These are phyloP conservation scores for Lasioglossum calceatum DNA, from an alignment of 2,888 invertebrate species.

Conservation along the genomic window DNA sequence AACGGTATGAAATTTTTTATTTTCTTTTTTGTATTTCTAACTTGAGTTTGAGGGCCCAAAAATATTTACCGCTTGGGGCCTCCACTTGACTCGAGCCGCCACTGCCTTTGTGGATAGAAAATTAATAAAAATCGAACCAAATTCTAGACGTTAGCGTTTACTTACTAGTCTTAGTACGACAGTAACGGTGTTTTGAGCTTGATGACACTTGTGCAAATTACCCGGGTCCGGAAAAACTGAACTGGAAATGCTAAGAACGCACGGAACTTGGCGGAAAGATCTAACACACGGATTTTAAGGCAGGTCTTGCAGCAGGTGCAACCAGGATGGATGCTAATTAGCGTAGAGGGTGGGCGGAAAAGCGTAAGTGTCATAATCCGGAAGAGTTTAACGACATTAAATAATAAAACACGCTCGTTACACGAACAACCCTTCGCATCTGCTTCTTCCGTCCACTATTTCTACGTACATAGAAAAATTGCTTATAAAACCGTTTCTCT, in stretches of 20 bases:
- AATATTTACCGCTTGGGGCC: too few species aligned
- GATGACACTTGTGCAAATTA: conserved; percentile 29
- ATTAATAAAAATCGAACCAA: too few species aligned
- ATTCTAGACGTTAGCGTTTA: too few species aligned
- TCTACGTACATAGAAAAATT: conserved; percentile 22
- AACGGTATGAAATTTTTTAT: too few species aligned
- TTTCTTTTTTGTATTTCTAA: too few species aligned
- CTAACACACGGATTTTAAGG: conserved; percentile 26
- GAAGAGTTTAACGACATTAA: conserved; percentile 68
- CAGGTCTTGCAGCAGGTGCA: conserved; percentile 32
- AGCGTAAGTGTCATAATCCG: conserved; percentile 66
- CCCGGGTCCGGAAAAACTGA: conserved; percentile 1
- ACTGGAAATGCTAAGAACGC: conserved; percentile 40
- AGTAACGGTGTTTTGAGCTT: too few species aligned
- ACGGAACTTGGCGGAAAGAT: background rate
- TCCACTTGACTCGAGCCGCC: too few species aligned
- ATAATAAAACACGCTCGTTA: conserved; percentile 69
- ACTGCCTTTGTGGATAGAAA: too few species aligned
- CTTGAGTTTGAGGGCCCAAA: too few species aligned
- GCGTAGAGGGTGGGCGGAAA: conserved; percentile 33
- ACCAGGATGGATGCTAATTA: conserved; percentile 63
- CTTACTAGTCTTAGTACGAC: too few species aligned
- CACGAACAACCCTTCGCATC: conserved; percentile 41
- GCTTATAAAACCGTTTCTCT: too few species aligned
- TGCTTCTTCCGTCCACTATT: conserved; percentile 35